Conservation (phyloP, 2,888 invertebrate species). For the Pachymerium ferrugineum region DNA sequence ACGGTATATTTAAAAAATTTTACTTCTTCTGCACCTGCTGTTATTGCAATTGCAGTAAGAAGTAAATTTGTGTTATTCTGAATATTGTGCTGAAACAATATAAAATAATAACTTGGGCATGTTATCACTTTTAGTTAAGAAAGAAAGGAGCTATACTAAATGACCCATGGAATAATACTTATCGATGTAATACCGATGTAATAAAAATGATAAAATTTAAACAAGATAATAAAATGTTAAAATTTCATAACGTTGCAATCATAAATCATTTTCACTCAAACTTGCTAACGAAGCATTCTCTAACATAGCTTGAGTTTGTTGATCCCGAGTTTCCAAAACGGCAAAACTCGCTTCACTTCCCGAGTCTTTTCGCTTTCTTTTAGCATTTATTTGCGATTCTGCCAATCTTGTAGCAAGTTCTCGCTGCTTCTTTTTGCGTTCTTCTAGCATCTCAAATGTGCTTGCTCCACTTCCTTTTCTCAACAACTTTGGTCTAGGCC, state of each 20-base stretch:
- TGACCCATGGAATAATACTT: no score
- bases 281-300: conserved; percentile 23
- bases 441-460: not conserved
- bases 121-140: no score
- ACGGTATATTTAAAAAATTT: no score
- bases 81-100: no score
- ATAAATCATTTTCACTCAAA: conserved; percentile 30
- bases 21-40: no score
- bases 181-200: no score
- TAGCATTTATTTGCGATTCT: not conserved
- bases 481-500: not conserved
- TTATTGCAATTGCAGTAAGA: no score
- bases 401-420: not conserved
- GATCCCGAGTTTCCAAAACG: conserved; percentile 12
- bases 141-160: no score
- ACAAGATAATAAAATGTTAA: not conserved
- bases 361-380: not conserved
- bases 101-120: no score
- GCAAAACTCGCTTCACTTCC: not conserved
- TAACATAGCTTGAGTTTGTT: not conserved
- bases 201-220: not conserved
- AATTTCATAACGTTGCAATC: not conserved
- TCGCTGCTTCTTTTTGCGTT: not conserved
- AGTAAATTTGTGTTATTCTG: no score
- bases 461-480: not conserved